These are phyloP conservation scores for Atopsyche davidsoni DNA, from an alignment of 1,140 invertebrate genomes.

Conservation along the genomic window DNA sequence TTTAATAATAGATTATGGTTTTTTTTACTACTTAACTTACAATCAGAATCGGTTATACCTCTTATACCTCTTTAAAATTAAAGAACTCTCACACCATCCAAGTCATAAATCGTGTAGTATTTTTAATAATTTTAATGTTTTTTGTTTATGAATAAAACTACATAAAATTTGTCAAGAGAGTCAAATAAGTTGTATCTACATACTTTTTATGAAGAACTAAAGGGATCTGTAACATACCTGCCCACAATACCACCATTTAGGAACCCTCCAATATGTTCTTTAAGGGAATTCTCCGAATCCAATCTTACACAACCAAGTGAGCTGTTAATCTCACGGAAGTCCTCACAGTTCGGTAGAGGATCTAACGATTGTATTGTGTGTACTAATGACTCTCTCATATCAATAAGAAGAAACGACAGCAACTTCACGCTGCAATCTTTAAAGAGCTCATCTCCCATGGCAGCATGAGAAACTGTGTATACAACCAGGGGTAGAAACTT, in stretches of 20 bases:
- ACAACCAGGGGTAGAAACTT: slow-evolving; percentile 30
- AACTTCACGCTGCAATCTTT: slow-evolving; percentile 30
- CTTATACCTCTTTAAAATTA: no score
- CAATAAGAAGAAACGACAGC: slow-evolving; percentile 31
- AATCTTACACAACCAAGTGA: slow-evolving; percentile 6
- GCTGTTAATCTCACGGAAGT: slow-evolving; percentile 11
- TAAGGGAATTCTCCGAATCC: slow-evolving; percentile 9
- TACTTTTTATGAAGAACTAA: no score
- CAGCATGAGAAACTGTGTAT: slow-evolving; percentile 13
- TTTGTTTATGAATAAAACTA: no score
- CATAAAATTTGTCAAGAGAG: no score
- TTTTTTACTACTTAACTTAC: no score
- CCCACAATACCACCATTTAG: slow-evolving; percentile 7
- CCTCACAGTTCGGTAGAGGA: slow-evolving; percentile 20
- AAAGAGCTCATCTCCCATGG: slow-evolving; percentile 7
- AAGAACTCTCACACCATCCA: no score
- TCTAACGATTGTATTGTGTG: slow-evolving; percentile 25
- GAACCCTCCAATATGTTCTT: slow-evolving; percentile 22
- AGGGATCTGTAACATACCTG: slow-evolving; percentile 19
- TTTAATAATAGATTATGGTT: no score
- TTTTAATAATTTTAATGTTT: no score
- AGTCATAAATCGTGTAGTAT: no score
- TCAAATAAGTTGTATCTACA: slow-evolving; percentile 2
- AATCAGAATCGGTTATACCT: no score
- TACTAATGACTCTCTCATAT: slow-evolving; percentile 34